These are phyloP conservation scores for Fistularia tabacaria DNA, from an alignment of 2,797 vertebrate species.

Conservation along the genomic window DNA sequence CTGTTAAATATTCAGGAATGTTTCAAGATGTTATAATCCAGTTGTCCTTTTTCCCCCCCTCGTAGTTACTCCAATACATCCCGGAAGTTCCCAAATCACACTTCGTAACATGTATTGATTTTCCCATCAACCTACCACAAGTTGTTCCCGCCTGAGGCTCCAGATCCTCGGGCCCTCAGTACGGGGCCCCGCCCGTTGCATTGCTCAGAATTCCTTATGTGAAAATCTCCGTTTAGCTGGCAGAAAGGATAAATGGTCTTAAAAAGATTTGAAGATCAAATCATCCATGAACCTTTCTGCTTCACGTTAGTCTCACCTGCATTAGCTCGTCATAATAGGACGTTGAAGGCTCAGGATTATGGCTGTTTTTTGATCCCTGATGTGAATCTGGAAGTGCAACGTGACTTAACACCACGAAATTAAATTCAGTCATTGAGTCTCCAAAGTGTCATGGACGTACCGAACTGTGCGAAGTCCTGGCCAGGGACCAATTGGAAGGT, in stretches of 20 bases:
- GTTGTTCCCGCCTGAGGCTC: slow-evolving; percentile 37
- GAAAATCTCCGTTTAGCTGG: slow-evolving; percentile 45
- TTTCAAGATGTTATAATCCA: too few species aligned
- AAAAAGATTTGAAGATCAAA: not conserved
- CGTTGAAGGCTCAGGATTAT: slow-evolving; percentile 17
- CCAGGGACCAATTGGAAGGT: slow-evolving; percentile 49
- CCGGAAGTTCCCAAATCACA: too few species aligned
- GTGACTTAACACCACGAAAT: not conserved
- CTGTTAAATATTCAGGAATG: not conserved
- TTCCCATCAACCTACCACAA: slow-evolving; percentile 25
- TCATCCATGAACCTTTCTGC: not conserved
- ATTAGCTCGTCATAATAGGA: slow-evolving; percentile 59
- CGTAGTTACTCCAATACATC: too few species aligned
- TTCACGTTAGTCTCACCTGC: slow-evolving; percentile 43
- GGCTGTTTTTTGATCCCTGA: slow-evolving; percentile 13
- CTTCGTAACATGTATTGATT: too few species aligned
- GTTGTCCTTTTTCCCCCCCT: too few species aligned
- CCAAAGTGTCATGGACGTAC: slow-evolving; percentile 36
- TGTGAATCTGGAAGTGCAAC: slow-evolving; percentile 42
- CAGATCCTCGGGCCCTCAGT: slow-evolving; percentile 69
- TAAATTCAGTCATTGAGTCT: not conserved
- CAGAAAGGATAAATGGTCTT: not conserved
- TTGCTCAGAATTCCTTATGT: slow-evolving; percentile 18
- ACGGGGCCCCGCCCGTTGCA: slow-evolving; percentile 14
- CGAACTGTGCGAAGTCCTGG: slow-evolving; percentile 62